Conservation (phyloP, 2,113 vertebrate species). For the Brienomyrus longianalis region DNA sequence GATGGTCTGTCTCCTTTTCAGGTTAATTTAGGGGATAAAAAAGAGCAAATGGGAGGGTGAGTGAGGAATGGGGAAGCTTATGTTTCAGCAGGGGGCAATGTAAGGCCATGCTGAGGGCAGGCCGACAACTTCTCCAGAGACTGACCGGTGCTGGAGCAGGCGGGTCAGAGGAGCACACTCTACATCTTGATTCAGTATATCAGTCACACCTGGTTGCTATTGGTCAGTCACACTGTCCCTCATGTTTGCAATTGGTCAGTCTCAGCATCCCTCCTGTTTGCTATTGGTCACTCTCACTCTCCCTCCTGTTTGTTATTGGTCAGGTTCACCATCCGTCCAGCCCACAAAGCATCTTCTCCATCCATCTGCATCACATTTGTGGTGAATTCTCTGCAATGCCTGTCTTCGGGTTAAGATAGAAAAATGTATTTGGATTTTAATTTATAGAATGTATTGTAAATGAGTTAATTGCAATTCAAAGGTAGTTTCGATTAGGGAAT, state of each 20-base stretch:
- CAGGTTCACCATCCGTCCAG: not conserved
- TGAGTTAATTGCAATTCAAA: not conserved
- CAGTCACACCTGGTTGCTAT: not conserved
- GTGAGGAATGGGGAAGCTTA: not conserved
- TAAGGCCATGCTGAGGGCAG: conserved; percentile 43
- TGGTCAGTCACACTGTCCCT: not conserved
- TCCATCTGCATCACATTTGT: not conserved
- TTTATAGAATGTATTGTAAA: not conserved
- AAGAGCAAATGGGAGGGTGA: not conserved
- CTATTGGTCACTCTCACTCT: not conserved
- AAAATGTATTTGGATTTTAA: not conserved
- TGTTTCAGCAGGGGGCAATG: conserved; percentile 65
- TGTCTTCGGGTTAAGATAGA: not conserved
- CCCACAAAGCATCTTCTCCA: not conserved
- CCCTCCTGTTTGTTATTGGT: not conserved
- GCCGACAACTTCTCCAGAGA: not conserved
- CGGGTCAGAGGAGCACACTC: not conserved
- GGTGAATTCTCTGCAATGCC: not conserved
- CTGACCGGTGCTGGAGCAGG: not conserved
- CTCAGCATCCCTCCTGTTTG: not conserved
- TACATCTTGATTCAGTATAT: not conserved
- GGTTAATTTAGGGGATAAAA: not conserved
- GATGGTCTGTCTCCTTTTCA: not conserved
- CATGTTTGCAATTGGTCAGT: not conserved
- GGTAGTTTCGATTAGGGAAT: not conserved